Evolutionary conservation across 2,888 invertebrate species (phyloP).

Genomic region (Melipona bicolor): DNA sequence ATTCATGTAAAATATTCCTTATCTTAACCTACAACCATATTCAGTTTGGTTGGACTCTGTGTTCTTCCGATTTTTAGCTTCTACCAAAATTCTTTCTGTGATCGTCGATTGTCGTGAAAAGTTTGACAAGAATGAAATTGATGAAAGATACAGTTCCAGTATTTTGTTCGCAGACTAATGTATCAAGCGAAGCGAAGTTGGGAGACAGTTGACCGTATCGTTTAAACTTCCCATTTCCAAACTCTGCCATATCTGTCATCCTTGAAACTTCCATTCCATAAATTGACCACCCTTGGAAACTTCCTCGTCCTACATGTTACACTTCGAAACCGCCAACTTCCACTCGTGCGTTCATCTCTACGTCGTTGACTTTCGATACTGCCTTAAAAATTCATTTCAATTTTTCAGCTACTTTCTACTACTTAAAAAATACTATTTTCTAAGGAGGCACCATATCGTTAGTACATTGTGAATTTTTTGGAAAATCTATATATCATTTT

Average conservation of each 20-base stretch:
- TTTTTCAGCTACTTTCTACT: background rate
- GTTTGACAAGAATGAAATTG: background rate
- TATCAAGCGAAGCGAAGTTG: background rate
- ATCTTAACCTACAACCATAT: no score
- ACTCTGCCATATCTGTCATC: background rate
- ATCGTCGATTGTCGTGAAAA: background rate
- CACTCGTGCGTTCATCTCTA: background rate
- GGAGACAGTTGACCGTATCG: background rate
- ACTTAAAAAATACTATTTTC: background rate
- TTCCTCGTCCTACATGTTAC: background rate
- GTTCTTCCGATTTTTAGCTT: no score
- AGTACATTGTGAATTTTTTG: no score
- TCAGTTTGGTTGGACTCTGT: no score
- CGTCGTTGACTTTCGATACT: background rate
- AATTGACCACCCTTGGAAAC: slow-evolving; percentile 4
- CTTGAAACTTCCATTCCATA: slow-evolving; percentile 8
- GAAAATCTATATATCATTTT: no score
- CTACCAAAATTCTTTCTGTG: no score
- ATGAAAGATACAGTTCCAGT: background rate
- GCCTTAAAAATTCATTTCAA: background rate
- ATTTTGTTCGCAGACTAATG: background rate
- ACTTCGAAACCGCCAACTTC: background rate
- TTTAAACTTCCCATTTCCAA: background rate
- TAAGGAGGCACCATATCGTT: background rate
- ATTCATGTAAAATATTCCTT: no score